phyloP scores from a whole-genome alignment of 1,140 invertebrate species.

The Polypedilum pembai region DNA sequence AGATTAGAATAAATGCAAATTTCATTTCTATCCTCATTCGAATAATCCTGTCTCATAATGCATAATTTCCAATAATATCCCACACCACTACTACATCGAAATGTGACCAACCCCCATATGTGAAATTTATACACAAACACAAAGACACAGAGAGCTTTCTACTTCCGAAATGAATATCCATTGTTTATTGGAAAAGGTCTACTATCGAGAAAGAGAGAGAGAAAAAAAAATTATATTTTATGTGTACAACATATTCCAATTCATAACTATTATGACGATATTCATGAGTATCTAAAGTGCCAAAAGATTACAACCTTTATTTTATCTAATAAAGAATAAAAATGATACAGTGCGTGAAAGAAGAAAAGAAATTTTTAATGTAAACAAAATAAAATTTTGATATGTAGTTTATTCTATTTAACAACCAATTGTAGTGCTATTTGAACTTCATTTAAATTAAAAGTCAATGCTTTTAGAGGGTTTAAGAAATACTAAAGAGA shows the following conservation, averaged over 20 bases:
- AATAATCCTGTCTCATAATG: too few species aligned
- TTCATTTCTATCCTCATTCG: too few species aligned
- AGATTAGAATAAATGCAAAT: too few species aligned
- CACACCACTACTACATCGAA: too few species aligned
- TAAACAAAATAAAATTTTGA: too few species aligned
- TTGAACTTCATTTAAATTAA: too few species aligned
- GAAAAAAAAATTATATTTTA: slow-evolving; percentile 1
- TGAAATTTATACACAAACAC: not conserved
- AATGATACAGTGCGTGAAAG: not conserved
- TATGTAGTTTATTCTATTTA: too few species aligned
- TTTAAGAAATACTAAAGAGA: too few species aligned
- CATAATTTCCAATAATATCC: too few species aligned
- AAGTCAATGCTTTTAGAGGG: too few species aligned
- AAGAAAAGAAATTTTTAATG: not conserved
- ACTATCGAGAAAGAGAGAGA: not conserved
- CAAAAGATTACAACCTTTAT: slow-evolving; percentile 10
- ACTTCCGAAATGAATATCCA: not conserved
- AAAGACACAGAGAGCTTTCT: not conserved
- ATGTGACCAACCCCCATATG: not conserved
- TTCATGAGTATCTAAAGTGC: slow-evolving; percentile 12
- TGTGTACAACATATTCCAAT: slow-evolving; percentile 5
- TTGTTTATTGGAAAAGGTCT: slow-evolving; percentile 6
- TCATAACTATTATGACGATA: slow-evolving; percentile 18
- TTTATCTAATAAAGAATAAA: too few species aligned
- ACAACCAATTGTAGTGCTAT: too few species aligned